A percentile compares a stretch with the other conserved stretches of the same genome.
These are phyloP conservation scores for Rallus limicola DNA, from an alignment of 2,113 vertebrate species.

Conservation along the genomic window DNA sequence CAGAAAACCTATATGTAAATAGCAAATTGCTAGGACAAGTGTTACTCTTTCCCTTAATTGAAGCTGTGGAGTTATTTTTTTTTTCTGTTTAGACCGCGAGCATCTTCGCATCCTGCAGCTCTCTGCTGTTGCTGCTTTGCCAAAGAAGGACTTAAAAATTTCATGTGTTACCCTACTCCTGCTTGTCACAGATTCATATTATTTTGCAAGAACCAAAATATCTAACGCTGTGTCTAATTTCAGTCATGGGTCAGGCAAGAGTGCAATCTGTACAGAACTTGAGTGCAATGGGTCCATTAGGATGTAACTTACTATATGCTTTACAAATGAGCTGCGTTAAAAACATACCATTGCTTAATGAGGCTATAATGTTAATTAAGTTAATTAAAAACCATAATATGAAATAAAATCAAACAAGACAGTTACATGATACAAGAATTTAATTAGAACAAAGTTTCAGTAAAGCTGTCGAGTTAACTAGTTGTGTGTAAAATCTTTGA, in stretches of 20 bases:
- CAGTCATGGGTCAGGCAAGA: background rate
- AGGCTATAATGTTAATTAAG: conserved; percentile 57
- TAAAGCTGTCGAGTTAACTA: conserved; percentile 27
- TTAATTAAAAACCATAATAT: conserved; percentile 35
- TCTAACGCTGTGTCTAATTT: background rate
- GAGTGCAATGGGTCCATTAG: background rate
- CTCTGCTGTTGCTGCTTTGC: background rate
- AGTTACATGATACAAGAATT: conserved; percentile 25
- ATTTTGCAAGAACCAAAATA: background rate
- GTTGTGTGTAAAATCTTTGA: conserved; percentile 27
- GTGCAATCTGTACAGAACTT: background rate
- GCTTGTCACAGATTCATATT: background rate
- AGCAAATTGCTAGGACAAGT: background rate
- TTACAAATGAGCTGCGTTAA: conserved; percentile 40
- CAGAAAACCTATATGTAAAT: background rate
- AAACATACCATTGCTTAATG: conserved; percentile 35
- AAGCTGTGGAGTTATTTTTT: background rate
- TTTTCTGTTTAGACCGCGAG: background rate
- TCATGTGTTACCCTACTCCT: background rate
- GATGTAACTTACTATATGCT: conserved; percentile 15
- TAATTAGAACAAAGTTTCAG: conserved; percentile 45
- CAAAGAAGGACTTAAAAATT: background rate
- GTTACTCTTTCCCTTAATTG: background rate
- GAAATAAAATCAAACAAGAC: conserved; percentile 60
- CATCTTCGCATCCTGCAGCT: background rate